Conservation (phyloP, 2,797 vertebrate species). For the Moxostoma hubbsi region DNA sequence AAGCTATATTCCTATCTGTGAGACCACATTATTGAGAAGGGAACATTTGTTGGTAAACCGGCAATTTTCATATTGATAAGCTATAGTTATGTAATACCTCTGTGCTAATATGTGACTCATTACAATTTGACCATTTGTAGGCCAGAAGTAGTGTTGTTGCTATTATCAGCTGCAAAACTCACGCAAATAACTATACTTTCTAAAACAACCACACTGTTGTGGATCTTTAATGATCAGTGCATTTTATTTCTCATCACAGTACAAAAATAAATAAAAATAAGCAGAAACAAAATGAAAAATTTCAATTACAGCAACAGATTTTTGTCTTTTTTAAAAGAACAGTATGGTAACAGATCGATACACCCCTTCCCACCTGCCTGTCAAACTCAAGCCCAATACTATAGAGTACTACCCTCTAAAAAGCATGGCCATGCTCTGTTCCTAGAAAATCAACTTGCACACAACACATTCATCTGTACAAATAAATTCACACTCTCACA, state of each 20-base stretch:
- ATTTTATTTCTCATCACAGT: slow-evolving; percentile 99
- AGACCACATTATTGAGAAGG: slow-evolving; percentile 9
- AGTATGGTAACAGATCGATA: slow-evolving; percentile 65
- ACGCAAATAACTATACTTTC: slow-evolving; percentile 9
- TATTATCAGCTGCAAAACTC: background rate
- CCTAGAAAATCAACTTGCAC: slow-evolving; percentile 75
- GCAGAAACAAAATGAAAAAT: slow-evolving; percentile 81
- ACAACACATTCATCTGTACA: slow-evolving; percentile 54
- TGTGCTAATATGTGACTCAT: slow-evolving; percentile 10
- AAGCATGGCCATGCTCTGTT: slow-evolving; percentile 79
- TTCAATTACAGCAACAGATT: slow-evolving; percentile 76
- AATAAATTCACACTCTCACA: slow-evolving; percentile 69
- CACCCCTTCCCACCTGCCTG: slow-evolving; percentile 45
- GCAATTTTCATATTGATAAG: slow-evolving; percentile 13
- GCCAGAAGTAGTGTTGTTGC: background rate
- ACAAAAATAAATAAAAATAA: slow-evolving; percentile 99
- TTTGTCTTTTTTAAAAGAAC: slow-evolving; percentile 65
- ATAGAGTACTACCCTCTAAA: slow-evolving; percentile 61
- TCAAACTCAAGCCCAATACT: slow-evolving; percentile 51
- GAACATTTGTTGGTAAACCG: background rate
- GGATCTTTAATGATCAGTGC: slow-evolving; percentile 90
- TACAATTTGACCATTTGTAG: slow-evolving; percentile 7
- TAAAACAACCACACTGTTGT: slow-evolving; percentile 54
- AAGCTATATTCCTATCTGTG: no score
- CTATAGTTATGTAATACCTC: slow-evolving; percentile 20